These are phyloP conservation scores for Tichodroma muraria DNA, from an alignment of 2,113 vertebrate genomes.

Conservation along the genomic window DNA sequence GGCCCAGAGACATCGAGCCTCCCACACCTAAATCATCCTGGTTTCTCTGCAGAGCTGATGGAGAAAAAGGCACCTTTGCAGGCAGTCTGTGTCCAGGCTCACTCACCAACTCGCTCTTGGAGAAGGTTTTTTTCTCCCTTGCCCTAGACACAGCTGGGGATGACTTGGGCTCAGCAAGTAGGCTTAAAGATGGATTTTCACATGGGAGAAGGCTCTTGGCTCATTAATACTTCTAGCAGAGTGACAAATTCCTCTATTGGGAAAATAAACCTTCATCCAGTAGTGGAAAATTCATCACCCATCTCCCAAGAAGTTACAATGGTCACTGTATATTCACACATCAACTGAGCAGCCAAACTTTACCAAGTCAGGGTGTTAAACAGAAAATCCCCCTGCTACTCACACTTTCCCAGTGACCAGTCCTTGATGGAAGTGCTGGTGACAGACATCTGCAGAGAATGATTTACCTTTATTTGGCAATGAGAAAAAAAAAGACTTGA, in stretches of 20 bases:
- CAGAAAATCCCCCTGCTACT: constrained; percentile 24
- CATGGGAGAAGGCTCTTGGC: not conserved
- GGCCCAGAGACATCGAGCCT: not conserved
- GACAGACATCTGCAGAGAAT: not conserved
- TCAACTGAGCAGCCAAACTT: not conserved
- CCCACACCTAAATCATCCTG: not conserved
- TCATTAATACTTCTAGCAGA: not conserved
- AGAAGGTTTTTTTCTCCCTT: not conserved
- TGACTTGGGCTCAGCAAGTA: not conserved
- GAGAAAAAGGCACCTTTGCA: not conserved
- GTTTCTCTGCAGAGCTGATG: not conserved
- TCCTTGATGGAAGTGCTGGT: not conserved
- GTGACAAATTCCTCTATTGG: not conserved
- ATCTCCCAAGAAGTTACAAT: not conserved
- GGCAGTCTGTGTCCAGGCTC: not conserved
- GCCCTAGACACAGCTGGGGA: not conserved
- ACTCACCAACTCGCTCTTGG: not conserved
- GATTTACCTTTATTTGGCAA: not conserved
- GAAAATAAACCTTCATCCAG: not conserved
- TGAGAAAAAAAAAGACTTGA: not conserved
- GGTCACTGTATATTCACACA: not conserved
- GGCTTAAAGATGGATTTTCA: not conserved
- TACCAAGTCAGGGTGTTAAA: not conserved
- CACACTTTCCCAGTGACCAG: not conserved
- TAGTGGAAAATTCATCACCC: not conserved